Evolutionary conservation across 2,113 vertebrate genomes (phyloP), one percentile per base, ranked within the genome.

Genomic region (Microtus montanus): DNA sequence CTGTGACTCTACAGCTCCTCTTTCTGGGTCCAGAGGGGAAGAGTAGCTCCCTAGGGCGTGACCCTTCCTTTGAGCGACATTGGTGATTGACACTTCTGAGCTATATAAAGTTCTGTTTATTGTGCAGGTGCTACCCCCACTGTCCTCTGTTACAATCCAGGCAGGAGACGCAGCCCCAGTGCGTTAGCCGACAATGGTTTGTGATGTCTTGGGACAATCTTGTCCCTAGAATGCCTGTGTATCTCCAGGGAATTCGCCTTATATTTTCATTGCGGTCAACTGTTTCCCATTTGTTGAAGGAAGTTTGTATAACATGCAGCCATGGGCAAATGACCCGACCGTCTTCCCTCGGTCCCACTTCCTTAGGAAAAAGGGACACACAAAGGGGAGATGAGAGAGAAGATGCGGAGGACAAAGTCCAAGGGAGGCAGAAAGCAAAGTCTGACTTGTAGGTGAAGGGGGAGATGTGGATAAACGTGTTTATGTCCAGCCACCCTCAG

Each of bases 391-490:
- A 41, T 73, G 49, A 68, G 8, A 20, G 20, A 11, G 75, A 41
- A 6, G 63, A 26, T 6, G 20, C 13, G 7, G 68, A 61, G 66
- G n/a, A 75, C 8, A 66, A 1, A 5, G 58, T n/a, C n/a, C 5
- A 4, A 14, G 4, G 5, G 10, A 38, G 54, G 20, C 14, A 24
- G 2, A 0, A 15, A 19, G 35, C 64, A 14, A 33, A 38, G 63
- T 52, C 61, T n/a, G 12, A n/a, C 73, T n/a, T 0, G 0, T 26
- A 44, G 44, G 58, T 26, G 74, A 75, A n/a, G 12, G 12, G 38
- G n/a, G 4, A 68, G 47, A 33, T n/a, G 49, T 49, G 47, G 12
- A 15, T 7, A 66, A 38, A n/a, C 38, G 3, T 7, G 14, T 82
- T 24, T 41, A 61, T 20, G 41, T 11, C 38, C 52, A 22, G 24